phyloP scores from a whole-genome alignment of 2,113 vertebrate genomes.

The Phylloscopus trochilus region DNA sequence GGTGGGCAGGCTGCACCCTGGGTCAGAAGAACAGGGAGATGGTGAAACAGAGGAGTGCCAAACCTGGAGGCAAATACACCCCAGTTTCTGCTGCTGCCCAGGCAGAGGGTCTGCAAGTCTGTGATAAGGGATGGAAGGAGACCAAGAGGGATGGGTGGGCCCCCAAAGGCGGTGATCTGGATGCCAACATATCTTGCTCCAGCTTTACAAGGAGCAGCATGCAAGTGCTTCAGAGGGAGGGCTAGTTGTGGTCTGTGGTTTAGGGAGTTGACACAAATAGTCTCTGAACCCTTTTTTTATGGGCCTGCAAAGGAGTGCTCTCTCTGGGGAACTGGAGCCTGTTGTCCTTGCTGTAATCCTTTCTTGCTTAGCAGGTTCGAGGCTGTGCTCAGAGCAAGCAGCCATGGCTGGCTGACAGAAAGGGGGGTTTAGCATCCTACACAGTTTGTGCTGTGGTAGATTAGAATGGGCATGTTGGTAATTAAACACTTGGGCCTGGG shows the following conservation, averaged over 20 bases:
- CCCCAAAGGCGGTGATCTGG: not conserved
- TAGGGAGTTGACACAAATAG: constrained; percentile 48
- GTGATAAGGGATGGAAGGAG: constrained; percentile 3
- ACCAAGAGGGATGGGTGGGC: constrained; percentile 38
- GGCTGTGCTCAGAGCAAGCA: not conserved
- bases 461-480: not conserved
- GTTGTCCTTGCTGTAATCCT: not conserved
- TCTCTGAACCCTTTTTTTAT: constrained; percentile 27
- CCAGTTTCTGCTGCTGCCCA: constrained; percentile 17
- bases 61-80: not conserved
- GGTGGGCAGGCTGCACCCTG: not conserved
- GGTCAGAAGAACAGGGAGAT: not conserved
- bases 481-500: not conserved
- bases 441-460: not conserved
- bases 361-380: constrained; percentile 15
- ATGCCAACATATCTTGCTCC: constrained; percentile 31
- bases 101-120: constrained; percentile 19
- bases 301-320: not conserved
- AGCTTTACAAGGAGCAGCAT: constrained; percentile 32
- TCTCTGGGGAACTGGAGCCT: not conserved
- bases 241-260: constrained; percentile 49
- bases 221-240: constrained; percentile 23
- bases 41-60: not conserved
- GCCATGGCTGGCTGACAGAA: not conserved
- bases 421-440: not conserved